These are phyloP conservation scores for Danaus melanippus DNA, from an alignment of 1,140 invertebrate genomes.

Conservation along the genomic window DNA sequence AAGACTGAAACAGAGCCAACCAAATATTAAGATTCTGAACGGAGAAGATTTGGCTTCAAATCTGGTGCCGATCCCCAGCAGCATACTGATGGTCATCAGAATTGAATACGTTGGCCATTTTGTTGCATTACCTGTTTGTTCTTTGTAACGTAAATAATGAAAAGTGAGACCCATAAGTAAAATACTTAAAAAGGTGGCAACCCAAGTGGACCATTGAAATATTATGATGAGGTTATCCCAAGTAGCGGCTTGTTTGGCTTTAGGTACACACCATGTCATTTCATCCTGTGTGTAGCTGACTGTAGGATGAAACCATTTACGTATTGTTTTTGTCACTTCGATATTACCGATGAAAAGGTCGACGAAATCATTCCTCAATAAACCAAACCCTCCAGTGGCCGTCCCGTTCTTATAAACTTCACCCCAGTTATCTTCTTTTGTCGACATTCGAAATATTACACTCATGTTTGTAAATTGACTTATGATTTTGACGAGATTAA, in stretches of 20 bases:
- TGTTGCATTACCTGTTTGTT: constrained; percentile 40
- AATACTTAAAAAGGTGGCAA: constrained; percentile 49
- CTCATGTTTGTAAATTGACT: constrained; percentile 63
- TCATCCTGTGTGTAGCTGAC: constrained; percentile 67
- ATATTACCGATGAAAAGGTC: constrained; percentile 66
- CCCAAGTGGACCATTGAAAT: constrained; percentile 66
- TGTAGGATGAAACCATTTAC: constrained; percentile 63
- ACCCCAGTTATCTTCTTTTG: constrained; percentile 60
- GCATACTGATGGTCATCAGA: constrained; percentile 65
- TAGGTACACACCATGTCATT: constrained; percentile 67
- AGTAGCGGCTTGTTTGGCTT: constrained; percentile 48
- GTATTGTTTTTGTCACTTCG: constrained; percentile 57
- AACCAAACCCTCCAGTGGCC: constrained; percentile 47
- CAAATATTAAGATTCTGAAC: constrained; percentile 62
- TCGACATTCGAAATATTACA: constrained; percentile 52
- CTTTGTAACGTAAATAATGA: constrained; percentile 56
- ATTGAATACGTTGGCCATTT: constrained; percentile 67
- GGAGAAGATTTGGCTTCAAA: constrained; percentile 57
- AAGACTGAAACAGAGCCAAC: constrained; percentile 66
- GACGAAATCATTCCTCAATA: constrained; percentile 47
- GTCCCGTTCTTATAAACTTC: constrained; percentile 44
- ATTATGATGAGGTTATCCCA: constrained; percentile 68
- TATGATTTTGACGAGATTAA: constrained; percentile 65
- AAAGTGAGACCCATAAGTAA: constrained; percentile 54
- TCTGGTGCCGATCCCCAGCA: constrained; percentile 61